Base-by-base conservation (phyloP, 2,888 invertebrate species). In the Horisme vitalbata region DNA sequence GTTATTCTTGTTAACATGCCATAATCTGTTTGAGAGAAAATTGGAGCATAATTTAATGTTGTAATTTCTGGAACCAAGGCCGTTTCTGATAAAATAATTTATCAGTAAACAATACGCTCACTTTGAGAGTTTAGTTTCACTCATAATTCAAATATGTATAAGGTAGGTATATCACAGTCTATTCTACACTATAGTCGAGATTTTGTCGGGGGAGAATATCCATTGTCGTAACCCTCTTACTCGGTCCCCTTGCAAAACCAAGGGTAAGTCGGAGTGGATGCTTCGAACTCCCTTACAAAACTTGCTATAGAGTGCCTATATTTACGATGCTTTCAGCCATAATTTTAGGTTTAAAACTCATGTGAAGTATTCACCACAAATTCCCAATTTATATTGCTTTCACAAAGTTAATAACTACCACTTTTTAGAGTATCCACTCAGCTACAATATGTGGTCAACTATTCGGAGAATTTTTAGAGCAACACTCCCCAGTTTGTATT, bases 221-320 rank as follows among this genome's bases (percentile, higher is more conserved):
- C 70, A 83, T 88, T 88, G 86, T 88, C 71, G 72, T 72, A 75
- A 83, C 87, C 87, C 87, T 85, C 86, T 80, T 79, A 76, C 65
- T 57, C 74, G 61, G 64, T 60, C 78, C 78, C 71, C 69, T 69
- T 60, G 65, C 66, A 60, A 65, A 71, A 65, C 74, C 73, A 74
- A 73, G 82, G 81, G 80, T 79, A 78, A 76, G 74, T 68, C 65
- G 63, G 73, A 68, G 60, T 69, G 71, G 61, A 66, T 68, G 66
- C 64, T 63, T 61, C 61, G 61, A 76, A 75, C 71, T 63, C 61
- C 68, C 74, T 75, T 66, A 67, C 66, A 67, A 55, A 71, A 71
- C 70, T 71, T 65, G 53, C 54, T 65, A 60, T 60, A 60, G 57
- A 61, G 61, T 68, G 63, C 50, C 57, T 66, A 52, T 66, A 65